Base-by-base conservation (phyloP, 2,888 invertebrate species). In the Allophyes oxyacanthae region DNA sequence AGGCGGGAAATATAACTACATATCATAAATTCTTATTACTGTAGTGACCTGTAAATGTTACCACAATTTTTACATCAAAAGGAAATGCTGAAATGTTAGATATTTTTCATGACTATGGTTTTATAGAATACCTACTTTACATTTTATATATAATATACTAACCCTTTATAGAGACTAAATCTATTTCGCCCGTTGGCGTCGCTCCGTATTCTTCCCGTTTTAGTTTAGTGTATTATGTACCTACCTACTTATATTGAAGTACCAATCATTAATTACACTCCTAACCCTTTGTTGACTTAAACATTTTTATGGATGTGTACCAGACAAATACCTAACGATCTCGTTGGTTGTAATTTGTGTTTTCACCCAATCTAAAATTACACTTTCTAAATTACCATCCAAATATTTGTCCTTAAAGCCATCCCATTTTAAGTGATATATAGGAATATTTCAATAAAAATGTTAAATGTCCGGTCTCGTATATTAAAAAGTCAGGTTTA, bases 1-100 rank as follows among this genome's bases (percentile, higher is more conserved):
- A 87, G 91, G 92, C 92, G 92, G 91, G 92, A 93, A 92, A 90
- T 75, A 76, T 63, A 72, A 63, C 68, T 64, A 60, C 67, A 11
- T 20, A 33, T 38, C 37, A 6, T 53, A 15, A 20, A n/a, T n/a
- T 2, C 10, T 20, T 20, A 40, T 72, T 69, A 68, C 48, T 60
- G 44, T 57, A 66, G 44, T 53, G 54, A 40, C 34, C 34, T 53
- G 63, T 68, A 52, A 28, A 66, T 56, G 72, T 66, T 59, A 36
- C 25, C 26, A 44, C 20, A 58, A 57, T 41, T 49, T 60, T 40
- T 32, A 53, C 38, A 38, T 33, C 43, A 33, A 36, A 58, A 66
- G 65, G 57, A 72, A 66, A 63, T 64, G 53, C 59, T 62, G 44
- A 49, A 67, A 75, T 59, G 45, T 40, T 58, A n/a, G n/a, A n/a